Evolutionary conservation across 2,113 vertebrate genomes (phyloP).

Genomic region (Sinosuthora webbiana): DNA sequence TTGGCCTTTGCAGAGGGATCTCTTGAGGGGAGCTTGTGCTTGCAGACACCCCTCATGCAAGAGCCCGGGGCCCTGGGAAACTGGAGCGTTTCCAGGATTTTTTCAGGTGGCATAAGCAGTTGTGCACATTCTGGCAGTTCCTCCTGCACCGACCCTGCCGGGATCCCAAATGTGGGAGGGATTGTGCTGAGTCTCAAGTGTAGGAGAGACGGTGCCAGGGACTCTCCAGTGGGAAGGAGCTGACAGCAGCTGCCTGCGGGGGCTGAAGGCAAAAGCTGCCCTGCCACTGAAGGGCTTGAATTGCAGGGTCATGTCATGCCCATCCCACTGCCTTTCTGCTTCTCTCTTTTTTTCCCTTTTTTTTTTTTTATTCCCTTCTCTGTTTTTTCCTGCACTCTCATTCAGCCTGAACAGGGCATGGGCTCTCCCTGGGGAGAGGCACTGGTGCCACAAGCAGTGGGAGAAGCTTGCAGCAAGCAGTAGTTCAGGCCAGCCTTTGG

Average conservation of each 20-base stretch:
- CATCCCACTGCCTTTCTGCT: not conserved
- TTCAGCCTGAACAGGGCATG: not conserved
- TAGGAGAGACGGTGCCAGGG: not conserved
- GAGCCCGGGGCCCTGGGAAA: not conserved
- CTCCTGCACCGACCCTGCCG: rapidly evolving
- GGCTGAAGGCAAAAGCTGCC: not conserved
- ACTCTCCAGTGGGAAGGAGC: not conserved
- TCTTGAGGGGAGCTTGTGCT: not conserved
- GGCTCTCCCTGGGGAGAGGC: not conserved
- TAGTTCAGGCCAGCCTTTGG: not conserved
- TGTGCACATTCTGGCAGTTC: not conserved
- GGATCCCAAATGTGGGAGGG: not conserved
- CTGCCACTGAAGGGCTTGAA: not conserved
- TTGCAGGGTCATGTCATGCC: not conserved
- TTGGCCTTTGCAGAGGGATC: not conserved
- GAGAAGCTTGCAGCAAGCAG: not conserved
- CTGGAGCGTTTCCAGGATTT: not conserved
- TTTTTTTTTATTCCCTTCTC: not conserved
- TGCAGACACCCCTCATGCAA: not conserved
- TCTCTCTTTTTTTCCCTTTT: not conserved
- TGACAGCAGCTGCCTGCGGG: not conserved
- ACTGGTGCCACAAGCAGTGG: not conserved
- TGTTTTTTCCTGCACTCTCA: not conserved
- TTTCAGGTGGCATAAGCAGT: not conserved
- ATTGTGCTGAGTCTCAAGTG: not conserved